Evolutionary conservation across 1,140 invertebrate species (phyloP).

Genomic region (Lethrus apterus): DNA sequence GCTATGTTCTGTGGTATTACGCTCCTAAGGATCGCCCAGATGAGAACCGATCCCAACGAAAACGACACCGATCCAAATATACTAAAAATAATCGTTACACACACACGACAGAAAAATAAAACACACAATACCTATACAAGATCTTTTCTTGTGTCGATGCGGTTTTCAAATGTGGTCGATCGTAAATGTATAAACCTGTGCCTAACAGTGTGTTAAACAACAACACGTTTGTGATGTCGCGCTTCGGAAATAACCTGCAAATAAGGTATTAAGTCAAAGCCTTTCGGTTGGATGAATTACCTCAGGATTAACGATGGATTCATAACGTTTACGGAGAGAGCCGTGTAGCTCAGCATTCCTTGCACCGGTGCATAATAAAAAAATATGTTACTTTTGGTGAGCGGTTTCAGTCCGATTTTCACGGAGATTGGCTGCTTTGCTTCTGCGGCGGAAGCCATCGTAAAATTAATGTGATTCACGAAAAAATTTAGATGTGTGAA

Average conservation of each 20-base stretch:
- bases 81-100: slow-evolving; percentile 40
- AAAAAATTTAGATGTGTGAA: too few species aligned
- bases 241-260: slow-evolving; percentile 51
- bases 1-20: slow-evolving; percentile 55
- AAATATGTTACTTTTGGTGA: slow-evolving; percentile 50
- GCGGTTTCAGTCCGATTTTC: slow-evolving; percentile 49
- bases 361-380: slow-evolving; percentile 56
- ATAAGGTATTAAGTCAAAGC: slow-evolving; percentile 15
- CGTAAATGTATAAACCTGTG: slow-evolving; percentile 56
- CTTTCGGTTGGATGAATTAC: slow-evolving; percentile 36
- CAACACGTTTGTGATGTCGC: slow-evolving; percentile 53
- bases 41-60: slow-evolving; percentile 63
- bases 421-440: slow-evolving; percentile 34
- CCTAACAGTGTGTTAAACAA: slow-evolving; percentile 51
- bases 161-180: slow-evolving; percentile 49
- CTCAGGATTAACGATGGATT: slow-evolving; percentile 53
- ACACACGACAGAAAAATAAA: slow-evolving; percentile 1
- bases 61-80: slow-evolving; percentile 57
- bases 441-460: slow-evolving; percentile 22
- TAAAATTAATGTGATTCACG: too few species aligned
- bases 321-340: slow-evolving; percentile 59
- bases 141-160: slow-evolving; percentile 41
- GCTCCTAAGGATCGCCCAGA: slow-evolving; percentile 63
- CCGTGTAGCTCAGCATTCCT: slow-evolving; percentile 52
- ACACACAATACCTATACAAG: slow-evolving; percentile 45